Conservation (phyloP, 2,113 vertebrate species). For the Ranitomeya variabilis region DNA sequence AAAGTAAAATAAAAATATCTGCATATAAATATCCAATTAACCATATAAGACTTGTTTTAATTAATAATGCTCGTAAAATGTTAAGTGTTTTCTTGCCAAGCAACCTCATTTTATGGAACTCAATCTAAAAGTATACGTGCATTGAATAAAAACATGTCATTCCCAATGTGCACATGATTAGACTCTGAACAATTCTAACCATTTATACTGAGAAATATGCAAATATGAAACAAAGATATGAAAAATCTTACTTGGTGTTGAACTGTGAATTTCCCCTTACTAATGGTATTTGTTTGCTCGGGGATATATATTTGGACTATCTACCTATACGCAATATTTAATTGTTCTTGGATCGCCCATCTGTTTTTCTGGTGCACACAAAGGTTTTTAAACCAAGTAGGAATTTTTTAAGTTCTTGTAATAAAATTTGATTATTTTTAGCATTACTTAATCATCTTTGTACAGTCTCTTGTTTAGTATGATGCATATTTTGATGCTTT, state of each 20-base stretch:
- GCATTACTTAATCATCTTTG: too few species aligned
- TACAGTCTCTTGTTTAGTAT: too few species aligned
- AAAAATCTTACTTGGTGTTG: neutral
- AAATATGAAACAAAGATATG: neutral
- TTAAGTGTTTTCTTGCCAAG: constrained; percentile 35
- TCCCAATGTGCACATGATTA: constrained; percentile 20
- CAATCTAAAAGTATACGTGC: constrained; percentile 33
- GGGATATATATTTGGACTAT: too few species aligned
- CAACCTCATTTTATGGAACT: constrained; percentile 37
- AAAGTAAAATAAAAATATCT: constrained; percentile 46
- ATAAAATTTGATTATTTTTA: too few species aligned
- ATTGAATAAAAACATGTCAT: constrained; percentile 13
- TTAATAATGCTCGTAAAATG: constrained; percentile 51
- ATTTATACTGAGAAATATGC: neutral
- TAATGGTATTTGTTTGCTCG: too few species aligned
- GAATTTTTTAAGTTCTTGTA: too few species aligned
- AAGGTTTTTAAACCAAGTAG: too few species aligned
- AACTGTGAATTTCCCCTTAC: too few species aligned
- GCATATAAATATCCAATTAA: constrained; percentile 52
- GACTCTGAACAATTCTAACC: neutral
- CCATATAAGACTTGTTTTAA: constrained; percentile 49
- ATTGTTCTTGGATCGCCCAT: too few species aligned
- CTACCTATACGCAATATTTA: too few species aligned
- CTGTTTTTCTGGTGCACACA: too few species aligned
- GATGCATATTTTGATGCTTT: too few species aligned